Evolutionary conservation across 2,797 vertebrate species (phyloP), one percentile per base, ranked within the genome.

Genomic region (Morus bassanus): DNA sequence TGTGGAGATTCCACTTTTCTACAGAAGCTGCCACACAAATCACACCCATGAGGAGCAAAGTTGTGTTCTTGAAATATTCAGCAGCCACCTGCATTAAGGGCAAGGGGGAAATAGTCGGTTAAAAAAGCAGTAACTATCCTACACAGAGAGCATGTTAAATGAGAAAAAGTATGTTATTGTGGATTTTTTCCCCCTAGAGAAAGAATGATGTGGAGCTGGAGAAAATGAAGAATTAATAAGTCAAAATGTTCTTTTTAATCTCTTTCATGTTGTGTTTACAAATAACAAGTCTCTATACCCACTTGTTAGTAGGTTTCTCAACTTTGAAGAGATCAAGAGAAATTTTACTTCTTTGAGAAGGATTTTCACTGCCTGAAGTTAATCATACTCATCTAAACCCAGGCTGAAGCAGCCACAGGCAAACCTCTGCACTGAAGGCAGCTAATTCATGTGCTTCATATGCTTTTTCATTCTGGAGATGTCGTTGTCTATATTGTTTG

Each of bases 1-100:
- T 99, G 97, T 99, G 99, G 31, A 99, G 98, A 92, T 99, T 99
- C 99, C 99, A 99, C 91, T 99, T 99, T 96, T 99, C 99, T 81
- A 99, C 99, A 8, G 99, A 99, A 11, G 99, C 99, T 1, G 99
- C 99, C 97, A 99, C 98, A 57, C 99, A 99, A 97, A 99, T 99
- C 93, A 99, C 99, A 2, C 99, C 99, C 98, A 99, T 99, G 83
- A 99, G 98, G 95, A 99, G 98, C 91, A 99, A 97, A 3, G 99
- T 99, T 53, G 99, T 99, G 97, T 99, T 99, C 97, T 99, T 99
- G 91, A 99, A 99, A 97, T 99, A 99, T 96, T 99, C 99, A 0
- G 99, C 98, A 5, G 99, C 99, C 89, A 99, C 99, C 99, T 99
- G 94, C 39, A 30, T 89, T 57, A 84, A 92, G 51, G 39, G 15